Evolutionary conservation across 2,797 vertebrate genomes (phyloP), one percentile per base, ranked within the genome.

Genomic region (Diglossa cyanea): DNA sequence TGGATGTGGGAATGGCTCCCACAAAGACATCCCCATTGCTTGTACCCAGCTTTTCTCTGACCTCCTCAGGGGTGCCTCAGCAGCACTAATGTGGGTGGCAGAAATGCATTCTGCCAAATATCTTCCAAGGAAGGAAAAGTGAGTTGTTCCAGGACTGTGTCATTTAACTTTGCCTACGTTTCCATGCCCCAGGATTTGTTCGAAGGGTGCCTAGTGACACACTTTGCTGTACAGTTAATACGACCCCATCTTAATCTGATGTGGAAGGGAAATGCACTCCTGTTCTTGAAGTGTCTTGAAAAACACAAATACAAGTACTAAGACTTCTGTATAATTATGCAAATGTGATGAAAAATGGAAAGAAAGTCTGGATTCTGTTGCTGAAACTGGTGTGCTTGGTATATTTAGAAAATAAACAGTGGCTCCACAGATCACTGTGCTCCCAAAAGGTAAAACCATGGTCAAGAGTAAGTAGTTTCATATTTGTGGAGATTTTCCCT

Each of bases 121-220:
- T 33, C 21, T 37, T 45, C 5, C 9, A 33, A 35, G 35, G n/a
- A 53, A 50, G 39, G 15, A 68, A 54, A 76, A 73, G 16, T 6
- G 17, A 75, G 13, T 4, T 72, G 19, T 13, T 54, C 25, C 73
- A 86, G 25, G 19, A 37, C 23, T 23, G 24, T 25, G 8, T 61
- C 1, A 6, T 58, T 76, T 65, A 47, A 47, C 70, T 62, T 61
- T 19, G 6, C 18, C 55, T 31, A 13, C 0, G 0, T 50, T 68
- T 87, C n/a, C 35, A 54, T 18, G 28, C 6, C 31, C 31, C 24
- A 44, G 51, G 47, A 54, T 81, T 72, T 80, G 13, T 53, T 31
- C 37, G 45, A 35, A 8, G 16, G 6, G 11, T 85, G 16, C 3
- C 24, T 21, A 40, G 18, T 15, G 19, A n/a, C 54, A 61, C 6